Evolutionary conservation across 2,888 invertebrate genomes (phyloP).

Genomic region (Chaetogeoica ovagalla): DNA sequence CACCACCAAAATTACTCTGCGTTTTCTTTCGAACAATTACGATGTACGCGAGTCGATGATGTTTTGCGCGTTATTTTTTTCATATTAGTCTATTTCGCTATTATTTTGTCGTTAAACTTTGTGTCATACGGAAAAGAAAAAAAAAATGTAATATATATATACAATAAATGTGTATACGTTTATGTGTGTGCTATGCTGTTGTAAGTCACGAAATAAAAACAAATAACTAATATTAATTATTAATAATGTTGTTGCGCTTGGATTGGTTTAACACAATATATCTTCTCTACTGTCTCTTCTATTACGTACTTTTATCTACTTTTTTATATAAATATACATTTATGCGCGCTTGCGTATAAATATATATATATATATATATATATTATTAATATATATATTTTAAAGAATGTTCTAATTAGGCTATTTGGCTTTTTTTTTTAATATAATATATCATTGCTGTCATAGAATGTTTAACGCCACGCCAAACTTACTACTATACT

Average conservation of each 20-base stretch:
- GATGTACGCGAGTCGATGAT: conserved; percentile 47
- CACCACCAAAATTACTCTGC: conserved; percentile 14
- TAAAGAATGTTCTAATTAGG: conserved; percentile 48
- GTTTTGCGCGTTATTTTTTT: conserved; percentile 51
- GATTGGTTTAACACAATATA: conserved; percentile 47
- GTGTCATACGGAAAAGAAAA: background rate
- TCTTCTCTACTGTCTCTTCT: conserved; percentile 46
- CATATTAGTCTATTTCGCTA: conserved; percentile 50
- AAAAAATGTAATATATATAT: too few species aligned
- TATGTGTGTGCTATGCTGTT: conserved; percentile 50
- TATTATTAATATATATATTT: background rate
- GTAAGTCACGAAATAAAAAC: conserved; percentile 25
- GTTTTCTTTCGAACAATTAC: conserved; percentile 8
- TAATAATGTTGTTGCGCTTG: conserved; percentile 36
- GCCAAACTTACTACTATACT: conserved; percentile 14
- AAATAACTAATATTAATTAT: conserved; percentile 46
- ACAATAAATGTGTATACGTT: too few species aligned
- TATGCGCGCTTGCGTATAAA: background rate
- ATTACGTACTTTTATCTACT: conserved; percentile 1
- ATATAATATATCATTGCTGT: conserved; percentile 40
- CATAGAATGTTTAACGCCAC: conserved; percentile 51
- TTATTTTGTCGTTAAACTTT: conserved; percentile 53
- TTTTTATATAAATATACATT: background rate
- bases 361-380: background rate
- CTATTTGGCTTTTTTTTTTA: conserved; percentile 36